Evolutionary conservation across 2,888 invertebrate genomes (phyloP).

Genomic region (Cerastis leucographa): DNA sequence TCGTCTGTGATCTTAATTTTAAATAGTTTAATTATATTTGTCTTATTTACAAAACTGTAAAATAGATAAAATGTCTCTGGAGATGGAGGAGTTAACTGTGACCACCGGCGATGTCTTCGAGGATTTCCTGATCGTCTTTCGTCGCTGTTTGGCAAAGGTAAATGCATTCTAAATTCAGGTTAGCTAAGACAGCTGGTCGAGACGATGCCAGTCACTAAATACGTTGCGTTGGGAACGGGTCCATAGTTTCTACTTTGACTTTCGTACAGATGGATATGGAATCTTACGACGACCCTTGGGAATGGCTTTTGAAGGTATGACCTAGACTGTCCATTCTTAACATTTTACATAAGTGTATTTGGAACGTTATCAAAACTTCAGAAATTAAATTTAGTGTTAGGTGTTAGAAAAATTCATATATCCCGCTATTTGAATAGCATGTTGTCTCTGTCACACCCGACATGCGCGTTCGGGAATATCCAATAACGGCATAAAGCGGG

Average conservation of each 20-base stretch:
- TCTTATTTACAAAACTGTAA: slow-evolving; percentile 72
- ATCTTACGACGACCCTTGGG: slow-evolving; percentile 79
- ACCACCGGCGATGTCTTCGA: slow-evolving; percentile 93
- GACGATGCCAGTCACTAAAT: slow-evolving; percentile 72
- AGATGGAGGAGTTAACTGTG: slow-evolving; percentile 91
- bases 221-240: slow-evolving; percentile 67
- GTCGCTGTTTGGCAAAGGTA: slow-evolving; percentile 93
- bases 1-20: slow-evolving; percentile 83
- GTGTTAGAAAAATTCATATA: slow-evolving; percentile 36
- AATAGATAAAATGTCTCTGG: slow-evolving; percentile 91
- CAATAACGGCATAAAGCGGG: slow-evolving; percentile 55
- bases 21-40: slow-evolving; percentile 72
- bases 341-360: slow-evolving; percentile 51
- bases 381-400: slow-evolving; percentile 44
- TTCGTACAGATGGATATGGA: slow-evolving; percentile 76
- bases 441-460: slow-evolving; percentile 50
- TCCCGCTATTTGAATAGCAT: slow-evolving; percentile 37
- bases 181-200: slow-evolving; percentile 71
- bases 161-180: slow-evolving; percentile 86
- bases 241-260: slow-evolving; percentile 50
- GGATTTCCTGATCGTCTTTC: slow-evolving; percentile 93
- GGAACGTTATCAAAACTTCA: slow-evolving; percentile 61
- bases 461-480: slow-evolving; percentile 48
- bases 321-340: slow-evolving; percentile 31
- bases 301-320: slow-evolving; percentile 81